These are phyloP conservation scores for Stenurella melanura DNA, from an alignment of 2,888 invertebrate species.

Conservation along the genomic window DNA sequence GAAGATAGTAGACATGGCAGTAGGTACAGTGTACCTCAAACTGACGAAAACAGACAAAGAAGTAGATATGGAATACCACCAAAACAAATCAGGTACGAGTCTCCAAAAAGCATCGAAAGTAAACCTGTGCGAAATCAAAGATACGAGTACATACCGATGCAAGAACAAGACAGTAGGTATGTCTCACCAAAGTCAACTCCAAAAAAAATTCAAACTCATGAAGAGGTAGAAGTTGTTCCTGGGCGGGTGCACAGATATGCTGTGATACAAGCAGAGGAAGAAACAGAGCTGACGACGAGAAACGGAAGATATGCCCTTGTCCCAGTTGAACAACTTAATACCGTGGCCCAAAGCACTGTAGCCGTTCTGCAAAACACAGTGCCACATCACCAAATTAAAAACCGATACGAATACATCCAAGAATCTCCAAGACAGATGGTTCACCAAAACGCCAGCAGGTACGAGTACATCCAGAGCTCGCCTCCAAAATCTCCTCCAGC, in stretches of 20 bases:
- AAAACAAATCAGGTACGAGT: constrained; percentile 54
- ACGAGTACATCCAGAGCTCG: constrained; percentile 63
- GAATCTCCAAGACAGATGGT: constrained; percentile 51
- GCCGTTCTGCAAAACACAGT: constrained; percentile 16
- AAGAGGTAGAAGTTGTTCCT: constrained; percentile 76
- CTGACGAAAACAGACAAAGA: constrained; percentile 66
- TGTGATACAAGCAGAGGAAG: constrained; percentile 81
- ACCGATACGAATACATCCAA: constrained; percentile 64
- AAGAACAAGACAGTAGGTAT: constrained; percentile 65
- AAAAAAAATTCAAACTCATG: constrained; percentile 71
- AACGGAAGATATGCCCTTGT: constrained; percentile 67
- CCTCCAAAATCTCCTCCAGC: constrained; percentile 45
- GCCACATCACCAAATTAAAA: constrained; percentile 13
- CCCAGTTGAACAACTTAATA: constrained; percentile 63
- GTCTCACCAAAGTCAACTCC: constrained; percentile 73
- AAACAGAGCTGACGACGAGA: constrained; percentile 67
- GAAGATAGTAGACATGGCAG: constrained; percentile 71
- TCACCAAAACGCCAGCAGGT: constrained; percentile 53
- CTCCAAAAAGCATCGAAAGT: constrained; percentile 65
- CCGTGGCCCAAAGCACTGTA: constrained; percentile 30
- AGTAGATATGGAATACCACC: constrained; percentile 57
- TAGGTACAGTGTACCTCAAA: constrained; percentile 74
- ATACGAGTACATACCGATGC: constrained; percentile 77
- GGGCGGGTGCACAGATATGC: constrained; percentile 74
- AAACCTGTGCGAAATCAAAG: constrained; percentile 61